Evolutionary conservation across 2,797 vertebrate species (phyloP), one percentile per base, ranked within the genome.

Genomic region (Paramormyrops hopkinsi): DNA sequence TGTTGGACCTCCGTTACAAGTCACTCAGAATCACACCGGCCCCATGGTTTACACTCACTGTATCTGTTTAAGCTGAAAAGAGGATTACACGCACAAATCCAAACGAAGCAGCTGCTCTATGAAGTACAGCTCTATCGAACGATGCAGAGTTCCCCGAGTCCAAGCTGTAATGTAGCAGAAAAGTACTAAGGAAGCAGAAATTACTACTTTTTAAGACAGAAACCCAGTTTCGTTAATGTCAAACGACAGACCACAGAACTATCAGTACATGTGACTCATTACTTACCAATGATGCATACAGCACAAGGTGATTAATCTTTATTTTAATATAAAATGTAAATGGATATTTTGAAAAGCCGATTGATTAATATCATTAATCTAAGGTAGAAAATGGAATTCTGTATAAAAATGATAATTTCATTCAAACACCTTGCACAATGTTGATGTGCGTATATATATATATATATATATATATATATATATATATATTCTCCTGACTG

Each of bases 81-180:
- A 92, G 92, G 92, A 93, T 93, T 93, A 93, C 92, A 92, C 65
- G 87, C 33, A 82, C 90, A 90, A 91, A 93, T 93, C 92, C 93
- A 90, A 92, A 90, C 89, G 90, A 94, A 94, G 91, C 90, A 90
- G 90, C 90, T 1, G 48, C 91, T 86, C 41, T 91, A 90, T 76
- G 88, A 29, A 89, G 91, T 89, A 25, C 62, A 83, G 90, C 56
- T 11, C 82, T 51, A 50, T 88, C 89, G 59, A 53, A 54, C 87
- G 82, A 65, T 73, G 86, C 90, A 22, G 65, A 86, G 85, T 37
- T 56, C 29, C 46, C 83, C 4, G n/a, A 85, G 46, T 51, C 83
- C 44, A 85, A 50, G 25, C 48, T 33, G 37, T 85, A 85, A 85
- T 51, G 46, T 29, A 50, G 44, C 22, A 50, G 50, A 50, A 50